A percentile compares a stretch with the other conserved stretches of the same genome.
These are phyloP conservation scores for Betta splendens DNA, from an alignment of 2,797 vertebrate species.

Conservation along the genomic window DNA sequence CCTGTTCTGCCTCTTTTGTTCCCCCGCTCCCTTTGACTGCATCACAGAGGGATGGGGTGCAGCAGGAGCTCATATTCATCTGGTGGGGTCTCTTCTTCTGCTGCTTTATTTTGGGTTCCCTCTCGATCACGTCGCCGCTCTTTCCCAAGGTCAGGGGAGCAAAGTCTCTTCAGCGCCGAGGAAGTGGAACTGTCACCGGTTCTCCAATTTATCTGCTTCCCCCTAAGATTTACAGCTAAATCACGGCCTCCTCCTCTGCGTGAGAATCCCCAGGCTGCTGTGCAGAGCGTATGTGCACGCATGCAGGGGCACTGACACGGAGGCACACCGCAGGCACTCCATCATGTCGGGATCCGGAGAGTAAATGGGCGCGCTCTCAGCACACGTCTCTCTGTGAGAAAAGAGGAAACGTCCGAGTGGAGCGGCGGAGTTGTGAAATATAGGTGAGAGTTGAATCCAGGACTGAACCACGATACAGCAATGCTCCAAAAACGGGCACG, in stretches of 20 bases:
- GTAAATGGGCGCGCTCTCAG: conserved; percentile 5
- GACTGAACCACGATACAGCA: conserved; percentile 33
- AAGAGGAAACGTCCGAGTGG: conserved; percentile 46
- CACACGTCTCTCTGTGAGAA: conserved; percentile 30
- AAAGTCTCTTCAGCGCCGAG: conserved; percentile 50
- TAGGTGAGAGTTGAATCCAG: conserved; percentile 35
- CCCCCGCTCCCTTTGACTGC: conserved; percentile 51
- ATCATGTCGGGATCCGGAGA: conserved; percentile 11
- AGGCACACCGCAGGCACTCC: conserved; percentile 27
- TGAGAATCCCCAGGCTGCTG: conserved; percentile 42
- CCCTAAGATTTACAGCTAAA: conserved; percentile 51
- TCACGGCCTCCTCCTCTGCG: conserved; percentile 37
- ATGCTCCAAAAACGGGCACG: conserved; percentile 34
- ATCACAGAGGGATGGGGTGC: conserved; percentile 62
- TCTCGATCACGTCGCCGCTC: conserved; percentile 43
- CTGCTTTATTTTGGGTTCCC: conserved; percentile 19
- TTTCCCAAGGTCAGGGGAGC: conserved; percentile 61
- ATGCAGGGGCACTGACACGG: conserved; percentile 16
- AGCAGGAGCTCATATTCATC: conserved; percentile 1
- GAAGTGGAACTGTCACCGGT: conserved; percentile 65
- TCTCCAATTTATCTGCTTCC: conserved; percentile 63
- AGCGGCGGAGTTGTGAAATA: conserved; percentile 59
- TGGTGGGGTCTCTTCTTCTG: conserved; percentile 13
- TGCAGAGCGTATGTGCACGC: conserved; percentile 13
- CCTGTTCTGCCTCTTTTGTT: conserved; percentile 32